Evolutionary conservation across 2,113 vertebrate genomes (phyloP), one percentile per base, ranked within the genome.

Genomic region (Mesoclemmys tuberculata): DNA sequence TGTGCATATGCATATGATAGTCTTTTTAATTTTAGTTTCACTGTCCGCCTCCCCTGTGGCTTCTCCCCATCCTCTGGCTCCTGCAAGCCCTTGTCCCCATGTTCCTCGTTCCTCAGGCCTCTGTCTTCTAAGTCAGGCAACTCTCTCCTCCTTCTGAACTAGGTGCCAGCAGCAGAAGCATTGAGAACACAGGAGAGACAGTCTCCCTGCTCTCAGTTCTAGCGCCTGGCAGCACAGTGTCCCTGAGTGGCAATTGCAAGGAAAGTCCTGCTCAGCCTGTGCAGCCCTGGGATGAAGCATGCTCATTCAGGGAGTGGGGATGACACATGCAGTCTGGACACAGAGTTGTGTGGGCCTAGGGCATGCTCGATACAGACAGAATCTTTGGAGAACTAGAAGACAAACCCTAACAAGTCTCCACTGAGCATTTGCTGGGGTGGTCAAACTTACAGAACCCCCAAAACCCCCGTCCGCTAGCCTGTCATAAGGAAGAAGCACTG

Each of bases 321-420:
- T 10, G 54, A n/a, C 88, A 88, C 85, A 94, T 78, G 9, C 82
- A 96, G 95, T 93, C 91, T 10, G 1, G 54, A 49, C 92, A 38
- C 21, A 27, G 38, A 14, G 41, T 75, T 24, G 11, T 46, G 71
- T 24, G 22, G 71, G 12, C 38, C 38, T 27, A 38, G 38, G 44
- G 24, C 22, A 27, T 75, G 41, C 24, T 75, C 24, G 46, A 13
- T 26, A 29, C 74, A 26, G 74, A 46, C 44, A 46, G 84, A 97
- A 96, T 75, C 94, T 87, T 81, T 80, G 80, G 74, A 84, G 87
- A 91, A 27, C 71, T 82, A 94, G 93, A 61, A 18, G 86, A 88
- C 74, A 92, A 11, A 46, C 41, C 27, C 38, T 44, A 24, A 78
- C 82, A 86, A 87, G 80, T 92, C 87, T 94, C 83, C 93, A 49